phyloP scores from a whole-genome alignment of 2,888 invertebrate genomes.

The Rhagonycha lutea region DNA sequence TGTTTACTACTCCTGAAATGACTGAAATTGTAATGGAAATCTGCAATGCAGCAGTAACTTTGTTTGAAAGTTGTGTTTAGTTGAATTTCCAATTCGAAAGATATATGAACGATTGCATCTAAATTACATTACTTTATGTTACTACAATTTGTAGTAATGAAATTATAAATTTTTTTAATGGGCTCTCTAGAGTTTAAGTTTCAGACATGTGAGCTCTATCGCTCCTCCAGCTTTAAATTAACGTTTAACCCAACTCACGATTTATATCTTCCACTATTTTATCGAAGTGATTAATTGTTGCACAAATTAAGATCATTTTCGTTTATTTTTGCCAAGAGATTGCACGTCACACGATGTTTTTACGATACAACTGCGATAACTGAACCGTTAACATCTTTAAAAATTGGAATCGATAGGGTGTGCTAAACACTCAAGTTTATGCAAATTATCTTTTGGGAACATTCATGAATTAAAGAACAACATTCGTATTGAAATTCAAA shows the following conservation, averaged over 20 bases:
- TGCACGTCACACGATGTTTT: background rate
- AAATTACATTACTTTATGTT: background rate
- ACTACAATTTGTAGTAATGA: background rate
- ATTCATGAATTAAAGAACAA: background rate
- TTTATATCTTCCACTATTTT: background rate
- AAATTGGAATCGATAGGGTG: background rate
- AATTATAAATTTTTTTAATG: background rate
- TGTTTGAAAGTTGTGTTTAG: background rate
- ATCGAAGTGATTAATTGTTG: background rate
- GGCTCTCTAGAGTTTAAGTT: background rate
- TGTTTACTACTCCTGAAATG: background rate
- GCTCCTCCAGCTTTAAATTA: background rate
- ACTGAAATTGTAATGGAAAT: background rate
- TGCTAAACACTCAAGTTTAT: background rate
- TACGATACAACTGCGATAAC: background rate
- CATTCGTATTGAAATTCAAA: background rate
- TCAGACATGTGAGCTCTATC: background rate
- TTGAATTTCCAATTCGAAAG: background rate
- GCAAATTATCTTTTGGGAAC: background rate
- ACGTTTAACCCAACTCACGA: background rate
- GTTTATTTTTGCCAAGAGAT: background rate
- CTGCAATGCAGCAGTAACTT: background rate
- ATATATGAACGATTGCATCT: background rate
- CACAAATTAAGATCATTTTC: background rate
- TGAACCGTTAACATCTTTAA: background rate